Evolutionary conservation across 2,888 invertebrate genomes (phyloP), one percentile per base, ranked within the genome.

Genomic region (Pardosa pseudoannulata): DNA sequence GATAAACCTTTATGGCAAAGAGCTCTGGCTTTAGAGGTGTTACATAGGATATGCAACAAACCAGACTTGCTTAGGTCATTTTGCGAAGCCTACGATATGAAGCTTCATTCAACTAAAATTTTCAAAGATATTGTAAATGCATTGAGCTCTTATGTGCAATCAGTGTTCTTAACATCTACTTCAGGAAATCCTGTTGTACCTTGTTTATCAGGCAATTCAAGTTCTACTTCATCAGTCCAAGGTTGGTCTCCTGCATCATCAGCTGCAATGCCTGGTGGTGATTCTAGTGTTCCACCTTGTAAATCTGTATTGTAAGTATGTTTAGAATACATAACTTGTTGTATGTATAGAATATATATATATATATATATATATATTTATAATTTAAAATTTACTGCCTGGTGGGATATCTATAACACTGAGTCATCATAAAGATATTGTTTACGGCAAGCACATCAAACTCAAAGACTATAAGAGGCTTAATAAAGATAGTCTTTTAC

Each of bases 1-100:
- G 99, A 99, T 91, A 98, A 98, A 92, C 97, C 98, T 1, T 90
- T 95, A 88, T 99, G 99, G 99, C 98, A 99, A 91, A 93, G 98
- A 80, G 97, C 98, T 0, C 92, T 98, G 73, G 98, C 99, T 0
- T 92, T 99, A 23, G 99, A 99, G 93, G 98, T 99, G 1, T 93
- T 99, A 65, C 98, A 98, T 91, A 97, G 96, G 92, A 95, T 99
- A 94, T 95, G 96, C 0, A 95, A 96, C 75, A 96, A 98, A 90
- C 96, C 98, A 7, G 95, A 95, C 89, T 93, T 98, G 23, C 93
- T 98, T 89, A 96, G 92, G 73, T 96, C 96, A 71, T 98, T 99
- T 92, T 98, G 98, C 92, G 94, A 96, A 91, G 97, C 96, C 89
- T 99, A 99, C 91, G 99, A 99, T 92, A 94, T 98, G 92, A 96